A percentile compares a stretch with the other conserved stretches of the same genome.
Evolutionary conservation across 2,113 vertebrate species (phyloP).

Genomic region (Zosterops japonicus): DNA sequence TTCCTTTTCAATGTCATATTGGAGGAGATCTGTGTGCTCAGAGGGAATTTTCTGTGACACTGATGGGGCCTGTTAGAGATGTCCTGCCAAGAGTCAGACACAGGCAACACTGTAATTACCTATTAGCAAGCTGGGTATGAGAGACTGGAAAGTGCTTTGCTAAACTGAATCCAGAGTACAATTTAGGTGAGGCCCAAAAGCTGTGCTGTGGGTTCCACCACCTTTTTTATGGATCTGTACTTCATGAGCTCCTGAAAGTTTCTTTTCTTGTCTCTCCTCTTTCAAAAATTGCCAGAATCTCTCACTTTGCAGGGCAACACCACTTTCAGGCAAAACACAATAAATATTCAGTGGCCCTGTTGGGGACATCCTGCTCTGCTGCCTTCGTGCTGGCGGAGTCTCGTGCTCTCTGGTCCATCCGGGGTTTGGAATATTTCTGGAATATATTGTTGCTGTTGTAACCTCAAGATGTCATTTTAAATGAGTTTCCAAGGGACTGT

Average conservation of each 20-base stretch:
- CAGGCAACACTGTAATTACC: not conserved
- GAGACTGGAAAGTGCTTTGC: not conserved
- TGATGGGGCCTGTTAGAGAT: not conserved
- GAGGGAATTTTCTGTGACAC: not conserved
- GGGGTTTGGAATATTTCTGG: conserved; percentile 29
- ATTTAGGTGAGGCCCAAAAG: not conserved
- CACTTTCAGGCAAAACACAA: not conserved
- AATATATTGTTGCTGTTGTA: not conserved
- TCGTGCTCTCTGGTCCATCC: fast-evolving
- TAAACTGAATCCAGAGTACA: not conserved
- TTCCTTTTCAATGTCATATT: not conserved
- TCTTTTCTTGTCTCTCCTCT: not conserved
- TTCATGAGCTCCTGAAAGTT: not conserved
- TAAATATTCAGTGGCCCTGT: not conserved
- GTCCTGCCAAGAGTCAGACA: not conserved
- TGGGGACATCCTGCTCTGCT: not conserved
- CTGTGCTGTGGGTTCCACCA: not conserved
- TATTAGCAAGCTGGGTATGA: not conserved
- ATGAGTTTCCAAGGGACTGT: conserved; percentile 20
- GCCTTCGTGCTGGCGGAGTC: not conserved
- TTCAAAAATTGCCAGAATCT: not conserved
- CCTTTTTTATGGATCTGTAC: not conserved
- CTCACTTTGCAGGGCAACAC: not conserved
- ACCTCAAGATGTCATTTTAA: conserved; percentile 16
- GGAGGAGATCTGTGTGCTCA: not conserved